Conservation (phyloP, 2,113 vertebrate genomes). For the Apistogramma diplotaenia region DNA sequence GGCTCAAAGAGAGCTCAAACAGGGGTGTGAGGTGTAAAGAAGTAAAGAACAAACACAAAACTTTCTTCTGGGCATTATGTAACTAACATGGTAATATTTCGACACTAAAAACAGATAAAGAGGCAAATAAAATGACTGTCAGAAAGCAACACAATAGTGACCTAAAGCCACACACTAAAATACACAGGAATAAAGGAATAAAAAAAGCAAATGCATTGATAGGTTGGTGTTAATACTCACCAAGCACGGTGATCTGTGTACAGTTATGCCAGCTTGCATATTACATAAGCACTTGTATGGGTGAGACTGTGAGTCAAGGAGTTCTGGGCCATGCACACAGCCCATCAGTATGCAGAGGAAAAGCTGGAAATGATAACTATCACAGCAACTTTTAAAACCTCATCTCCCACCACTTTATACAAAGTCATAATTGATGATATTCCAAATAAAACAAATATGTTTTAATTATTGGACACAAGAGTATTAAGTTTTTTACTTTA, state of each 20-base stretch:
- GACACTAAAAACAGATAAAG: neutral
- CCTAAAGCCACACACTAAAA: neutral
- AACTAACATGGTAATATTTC: neutral
- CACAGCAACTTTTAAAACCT: constrained; percentile 14
- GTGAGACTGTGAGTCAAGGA: neutral
- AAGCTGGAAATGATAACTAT: constrained; percentile 21
- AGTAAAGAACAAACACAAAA: neutral
- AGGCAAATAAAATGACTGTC: neutral
- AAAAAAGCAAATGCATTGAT: neutral
- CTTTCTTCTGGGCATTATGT: neutral
- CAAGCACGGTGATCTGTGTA: neutral
- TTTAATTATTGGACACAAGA: constrained; percentile 15
- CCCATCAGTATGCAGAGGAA: neutral
- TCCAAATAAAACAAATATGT: constrained; percentile 13
- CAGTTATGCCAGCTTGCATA: neutral
- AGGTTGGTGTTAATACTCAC: neutral
- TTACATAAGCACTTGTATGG: constrained; percentile 1
- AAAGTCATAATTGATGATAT: constrained; percentile 34
- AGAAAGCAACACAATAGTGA: neutral
- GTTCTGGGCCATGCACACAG: neutral
- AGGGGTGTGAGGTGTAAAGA: neutral
- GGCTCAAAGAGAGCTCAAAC: neutral
- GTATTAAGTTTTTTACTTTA: neutral
- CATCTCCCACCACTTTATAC: neutral
- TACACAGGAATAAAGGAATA: neutral